Evolutionary conservation across 2,888 invertebrate species (phyloP).

Genomic region (Microplitis deprimator): DNA sequence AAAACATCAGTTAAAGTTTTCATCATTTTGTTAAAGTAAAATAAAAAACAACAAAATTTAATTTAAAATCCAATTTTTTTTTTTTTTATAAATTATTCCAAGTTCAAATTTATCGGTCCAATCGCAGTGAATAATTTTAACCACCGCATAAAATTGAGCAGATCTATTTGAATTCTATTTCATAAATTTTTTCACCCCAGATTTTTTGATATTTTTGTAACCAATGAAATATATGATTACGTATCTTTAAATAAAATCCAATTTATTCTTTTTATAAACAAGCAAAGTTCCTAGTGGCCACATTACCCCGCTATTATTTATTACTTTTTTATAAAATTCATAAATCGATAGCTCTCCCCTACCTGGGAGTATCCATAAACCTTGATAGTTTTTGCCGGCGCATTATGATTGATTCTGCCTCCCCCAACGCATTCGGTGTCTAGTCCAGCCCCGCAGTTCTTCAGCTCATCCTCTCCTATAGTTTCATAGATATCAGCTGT

Average conservation of each 20-base stretch:
- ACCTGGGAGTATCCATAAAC: constrained; percentile 95
- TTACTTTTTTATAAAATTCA: too few relatives aligned
- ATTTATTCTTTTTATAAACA: too few relatives aligned
- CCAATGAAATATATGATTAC: too few relatives aligned
- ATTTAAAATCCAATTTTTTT: not conserved
- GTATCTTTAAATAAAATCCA: too few relatives aligned
- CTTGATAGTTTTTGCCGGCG: constrained; percentile 82
- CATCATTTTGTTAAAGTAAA: not conserved
- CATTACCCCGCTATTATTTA: too few relatives aligned
- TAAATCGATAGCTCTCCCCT: constrained; percentile 15
- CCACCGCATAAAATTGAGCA: too few relatives aligned
- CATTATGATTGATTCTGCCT: constrained; percentile 90
- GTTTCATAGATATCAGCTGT: constrained; percentile 87
- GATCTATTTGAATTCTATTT: too few relatives aligned
- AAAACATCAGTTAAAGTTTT: not conserved
- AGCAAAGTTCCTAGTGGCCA: too few relatives aligned
- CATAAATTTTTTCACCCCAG: too few relatives aligned
- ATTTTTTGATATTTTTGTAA: too few relatives aligned
- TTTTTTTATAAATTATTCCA: not conserved
- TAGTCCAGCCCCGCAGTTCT: constrained; percentile 72
- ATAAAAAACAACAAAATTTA: not conserved
- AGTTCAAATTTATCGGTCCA: not conserved
- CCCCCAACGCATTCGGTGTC: constrained; percentile 92
- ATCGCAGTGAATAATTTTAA: too few relatives aligned
- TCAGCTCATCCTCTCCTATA: constrained; percentile 70